These are phyloP conservation scores for Drosophila funebris DNA, from an alignment of 1,140 invertebrate genomes.

Conservation along the genomic window DNA sequence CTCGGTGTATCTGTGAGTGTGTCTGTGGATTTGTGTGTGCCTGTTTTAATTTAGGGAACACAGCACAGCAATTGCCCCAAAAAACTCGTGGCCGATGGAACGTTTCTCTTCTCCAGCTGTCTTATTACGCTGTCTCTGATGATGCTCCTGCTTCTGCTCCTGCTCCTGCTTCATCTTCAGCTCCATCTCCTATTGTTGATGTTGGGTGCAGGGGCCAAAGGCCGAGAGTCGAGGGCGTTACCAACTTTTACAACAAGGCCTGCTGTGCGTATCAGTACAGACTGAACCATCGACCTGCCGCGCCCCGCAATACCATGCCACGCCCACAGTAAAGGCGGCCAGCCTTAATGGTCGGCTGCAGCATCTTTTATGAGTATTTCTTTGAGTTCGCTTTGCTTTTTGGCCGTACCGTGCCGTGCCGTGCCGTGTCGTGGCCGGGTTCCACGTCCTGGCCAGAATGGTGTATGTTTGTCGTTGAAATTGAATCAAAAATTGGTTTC, in stretches of 20 bases:
- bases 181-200: background rate
- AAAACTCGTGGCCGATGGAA: conserved; percentile 36
- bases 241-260: conserved; percentile 44
- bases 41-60: conserved; percentile 76
- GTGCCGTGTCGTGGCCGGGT: background rate
- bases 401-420: background rate
- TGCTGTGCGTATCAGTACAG: conserved; percentile 45
- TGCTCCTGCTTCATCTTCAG: background rate
- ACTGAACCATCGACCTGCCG: conserved; percentile 6
- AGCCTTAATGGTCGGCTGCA: conserved; percentile 6
- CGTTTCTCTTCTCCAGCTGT: conserved; percentile 39
- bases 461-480: conserved; percentile 66
- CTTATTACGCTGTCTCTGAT: conserved; percentile 52
- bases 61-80: conserved; percentile 58
- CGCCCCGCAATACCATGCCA: conserved; percentile 15
- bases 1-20: conserved; percentile 9
- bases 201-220: background rate
- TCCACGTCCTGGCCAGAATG: background rate
- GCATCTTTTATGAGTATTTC: conserved; percentile 37
- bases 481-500: conserved; percentile 65
- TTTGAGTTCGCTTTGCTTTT: conserved; percentile 29
- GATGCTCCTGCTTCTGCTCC: conserved; percentile 4
- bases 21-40: conserved; percentile 29
- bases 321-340: conserved; percentile 12
- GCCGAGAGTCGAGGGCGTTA: conserved; percentile 49